These are phyloP conservation scores for Oreochromis grahami DNA, from an alignment of 2,797 vertebrate genomes.

Conservation along the genomic window DNA sequence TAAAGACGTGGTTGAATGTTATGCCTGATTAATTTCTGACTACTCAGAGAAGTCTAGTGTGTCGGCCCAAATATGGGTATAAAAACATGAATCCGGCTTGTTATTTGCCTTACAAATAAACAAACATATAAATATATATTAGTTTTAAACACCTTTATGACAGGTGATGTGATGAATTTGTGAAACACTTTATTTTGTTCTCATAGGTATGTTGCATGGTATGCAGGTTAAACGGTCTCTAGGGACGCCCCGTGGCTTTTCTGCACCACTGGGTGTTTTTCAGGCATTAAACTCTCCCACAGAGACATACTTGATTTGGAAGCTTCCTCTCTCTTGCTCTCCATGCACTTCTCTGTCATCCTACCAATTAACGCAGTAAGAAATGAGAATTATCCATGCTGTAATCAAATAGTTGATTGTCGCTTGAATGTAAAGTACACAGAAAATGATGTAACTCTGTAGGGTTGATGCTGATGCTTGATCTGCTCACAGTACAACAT, in stretches of 20 bases:
- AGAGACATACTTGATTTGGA: slow-evolving; percentile 4
- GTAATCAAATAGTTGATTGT: slow-evolving; percentile 14
- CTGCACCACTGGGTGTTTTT: slow-evolving; percentile 19
- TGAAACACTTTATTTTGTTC: background rate
- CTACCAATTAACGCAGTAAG: slow-evolving; percentile 1
- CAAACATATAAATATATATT: background rate
- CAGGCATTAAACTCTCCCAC: slow-evolving; percentile 5
- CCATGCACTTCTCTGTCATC: background rate
- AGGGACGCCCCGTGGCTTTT: background rate
- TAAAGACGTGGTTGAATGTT: fast-evolving
- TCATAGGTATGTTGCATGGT: background rate
- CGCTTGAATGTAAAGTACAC: background rate
- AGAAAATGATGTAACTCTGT: background rate
- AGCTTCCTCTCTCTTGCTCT: background rate
- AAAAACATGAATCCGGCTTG: background rate
- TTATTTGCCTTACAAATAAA: background rate
- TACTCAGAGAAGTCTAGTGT: background rate
- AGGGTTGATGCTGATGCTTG: background rate
- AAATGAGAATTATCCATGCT: background rate
- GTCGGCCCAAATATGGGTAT: background rate
- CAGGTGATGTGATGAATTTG: background rate
- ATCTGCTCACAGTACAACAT: background rate
- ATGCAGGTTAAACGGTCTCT: slow-evolving; percentile 16
- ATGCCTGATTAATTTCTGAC: background rate
- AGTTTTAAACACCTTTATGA: background rate